phyloP scores from a whole-genome alignment of 2,888 invertebrate genomes.

The Tyria jacobaeae region DNA sequence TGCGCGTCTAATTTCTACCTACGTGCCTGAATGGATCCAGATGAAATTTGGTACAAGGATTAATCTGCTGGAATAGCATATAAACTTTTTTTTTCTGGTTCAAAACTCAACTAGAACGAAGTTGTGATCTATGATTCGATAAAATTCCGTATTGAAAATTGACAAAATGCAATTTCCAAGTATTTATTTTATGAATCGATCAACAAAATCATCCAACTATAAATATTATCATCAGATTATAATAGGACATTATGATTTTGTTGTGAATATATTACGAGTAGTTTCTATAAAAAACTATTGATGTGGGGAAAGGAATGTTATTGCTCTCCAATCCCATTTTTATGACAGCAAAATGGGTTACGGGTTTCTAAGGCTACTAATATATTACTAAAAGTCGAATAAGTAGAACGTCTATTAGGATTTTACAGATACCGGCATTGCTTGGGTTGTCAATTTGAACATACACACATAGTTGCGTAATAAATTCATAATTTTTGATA shows the following conservation, averaged over 20 bases:
- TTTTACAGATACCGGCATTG: neutral
- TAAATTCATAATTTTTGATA: too few species aligned
- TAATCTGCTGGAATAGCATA: too few species aligned
- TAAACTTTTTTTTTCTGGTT: too few species aligned
- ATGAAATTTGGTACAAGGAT: too few species aligned
- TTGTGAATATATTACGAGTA: slow-evolving; percentile 14
- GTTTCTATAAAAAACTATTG: neutral
- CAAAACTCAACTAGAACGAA: too few species aligned
- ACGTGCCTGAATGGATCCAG: too few species aligned
- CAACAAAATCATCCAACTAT: neutral
- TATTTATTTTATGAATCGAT: neutral
- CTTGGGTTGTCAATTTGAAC: too few species aligned
- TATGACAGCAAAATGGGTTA: slow-evolving; percentile 9
- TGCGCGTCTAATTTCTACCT: too few species aligned
- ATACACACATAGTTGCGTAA: too few species aligned
- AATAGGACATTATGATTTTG: slow-evolving; percentile 1
- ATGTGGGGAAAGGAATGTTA: slow-evolving; percentile 2
- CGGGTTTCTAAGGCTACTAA: neutral
- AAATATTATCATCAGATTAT: slow-evolving; percentile 3
- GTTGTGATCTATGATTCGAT: neutral
- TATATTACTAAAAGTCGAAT: neutral
- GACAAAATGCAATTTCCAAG: neutral
- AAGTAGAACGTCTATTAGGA: neutral
- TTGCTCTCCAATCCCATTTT: slow-evolving; percentile 8
- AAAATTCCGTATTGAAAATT: neutral